Evolutionary conservation across 2,113 vertebrate genomes (phyloP).

Genomic region (Anthoscopus minutus): DNA sequence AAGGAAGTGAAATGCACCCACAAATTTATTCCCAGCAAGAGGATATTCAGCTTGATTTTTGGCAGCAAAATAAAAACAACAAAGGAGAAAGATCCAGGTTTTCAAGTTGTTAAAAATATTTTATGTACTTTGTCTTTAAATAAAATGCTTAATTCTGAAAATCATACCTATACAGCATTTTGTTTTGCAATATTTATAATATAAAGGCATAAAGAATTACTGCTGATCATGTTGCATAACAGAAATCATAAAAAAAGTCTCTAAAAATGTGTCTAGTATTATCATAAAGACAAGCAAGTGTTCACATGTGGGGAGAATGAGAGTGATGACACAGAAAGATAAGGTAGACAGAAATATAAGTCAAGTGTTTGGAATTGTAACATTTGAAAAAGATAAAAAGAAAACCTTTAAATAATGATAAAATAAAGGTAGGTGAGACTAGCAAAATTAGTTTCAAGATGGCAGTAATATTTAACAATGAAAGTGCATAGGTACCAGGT

Average conservation of each 20-base stretch:
- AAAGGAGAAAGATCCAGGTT: not conserved
- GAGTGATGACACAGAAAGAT: not conserved
- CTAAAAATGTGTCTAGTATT: not conserved
- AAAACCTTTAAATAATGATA: not conserved
- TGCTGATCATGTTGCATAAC: not conserved
- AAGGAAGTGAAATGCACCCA: not conserved
- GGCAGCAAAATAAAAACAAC: not conserved
- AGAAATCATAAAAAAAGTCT: not conserved
- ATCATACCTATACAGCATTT: not conserved
- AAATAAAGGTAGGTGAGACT: not conserved
- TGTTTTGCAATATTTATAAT: not conserved
- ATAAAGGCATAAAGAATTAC: not conserved
- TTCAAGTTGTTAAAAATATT: not conserved
- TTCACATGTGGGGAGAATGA: not conserved
- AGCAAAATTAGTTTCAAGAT: not conserved
- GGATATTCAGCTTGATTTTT: not conserved
- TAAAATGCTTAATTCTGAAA: not conserved
- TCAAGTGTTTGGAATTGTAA: not conserved
- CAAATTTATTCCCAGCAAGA: not conserved
- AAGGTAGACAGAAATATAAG: not conserved
- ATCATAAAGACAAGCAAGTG: not conserved
- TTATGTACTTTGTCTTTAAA: not conserved
- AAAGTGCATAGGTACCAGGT: not conserved
- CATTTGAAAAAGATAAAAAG: not conserved
- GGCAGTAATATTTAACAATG: not conserved